Conservation (phyloP, 2,113 vertebrate genomes). For the Callionymus lyra region DNA sequence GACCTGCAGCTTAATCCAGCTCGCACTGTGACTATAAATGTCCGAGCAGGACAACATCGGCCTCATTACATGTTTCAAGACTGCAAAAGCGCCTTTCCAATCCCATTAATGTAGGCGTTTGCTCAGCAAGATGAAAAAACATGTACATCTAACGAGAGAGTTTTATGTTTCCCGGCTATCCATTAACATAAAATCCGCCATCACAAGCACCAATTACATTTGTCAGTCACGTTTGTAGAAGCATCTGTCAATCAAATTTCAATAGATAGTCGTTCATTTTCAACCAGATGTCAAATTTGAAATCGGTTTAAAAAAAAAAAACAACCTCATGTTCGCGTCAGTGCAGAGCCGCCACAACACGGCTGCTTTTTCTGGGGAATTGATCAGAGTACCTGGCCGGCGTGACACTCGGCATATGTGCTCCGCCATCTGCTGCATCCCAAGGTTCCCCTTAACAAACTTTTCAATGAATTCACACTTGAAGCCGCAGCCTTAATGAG, state of each 20-base stretch:
- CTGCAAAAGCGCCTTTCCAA: no score
- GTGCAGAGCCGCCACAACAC: no score
- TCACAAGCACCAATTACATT: constrained; percentile 33
- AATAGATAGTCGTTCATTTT: no score
- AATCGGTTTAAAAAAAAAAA: background rate
- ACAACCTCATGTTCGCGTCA: no score
- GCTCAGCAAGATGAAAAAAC: constrained; percentile 1
- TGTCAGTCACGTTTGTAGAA: constrained; percentile 41
- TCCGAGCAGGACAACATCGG: no score
- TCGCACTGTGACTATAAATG: no score
- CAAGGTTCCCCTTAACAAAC: constrained; percentile 35
- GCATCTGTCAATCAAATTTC: constrained; percentile 43
- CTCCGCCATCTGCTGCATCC: constrained; percentile 55
- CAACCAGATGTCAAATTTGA: no score
- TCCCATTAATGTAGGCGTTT: no score
- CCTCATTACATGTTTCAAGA: no score
- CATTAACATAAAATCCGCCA: constrained; percentile 32
- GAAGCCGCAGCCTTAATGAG: constrained; percentile 5
- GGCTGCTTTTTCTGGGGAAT: no score
- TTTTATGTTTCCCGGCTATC: constrained; percentile 27
- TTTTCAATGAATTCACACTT: constrained; percentile 35
- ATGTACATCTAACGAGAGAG: constrained; percentile 20
- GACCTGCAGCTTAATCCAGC: no score
- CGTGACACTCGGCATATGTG: constrained; percentile 49
- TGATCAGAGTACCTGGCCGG: constrained; percentile 54